Conservation (phyloP, 2,113 vertebrate genomes). For the Pedionomus torquatus region DNA sequence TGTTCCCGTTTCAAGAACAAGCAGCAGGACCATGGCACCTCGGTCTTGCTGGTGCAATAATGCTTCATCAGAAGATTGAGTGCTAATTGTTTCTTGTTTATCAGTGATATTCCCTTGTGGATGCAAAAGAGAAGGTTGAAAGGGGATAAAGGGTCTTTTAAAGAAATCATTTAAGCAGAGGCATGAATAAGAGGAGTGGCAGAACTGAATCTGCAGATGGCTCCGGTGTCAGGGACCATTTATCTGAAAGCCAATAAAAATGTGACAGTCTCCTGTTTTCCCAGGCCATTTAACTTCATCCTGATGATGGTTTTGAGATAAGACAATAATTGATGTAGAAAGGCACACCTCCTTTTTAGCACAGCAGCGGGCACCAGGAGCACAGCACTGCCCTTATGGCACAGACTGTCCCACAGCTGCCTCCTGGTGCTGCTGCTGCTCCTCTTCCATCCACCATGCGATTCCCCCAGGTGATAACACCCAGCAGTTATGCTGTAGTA, state of each 20-base stretch:
- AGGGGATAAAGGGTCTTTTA: neutral
- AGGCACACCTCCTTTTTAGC: neutral
- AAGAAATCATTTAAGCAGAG: neutral
- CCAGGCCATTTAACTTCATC: neutral
- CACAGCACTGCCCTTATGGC: accelerated
- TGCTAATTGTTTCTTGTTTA: neutral
- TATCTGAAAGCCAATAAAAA: slow-evolving; percentile 15
- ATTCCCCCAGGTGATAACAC: neutral
- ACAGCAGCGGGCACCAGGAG: neutral
- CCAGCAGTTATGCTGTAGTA: accelerated
- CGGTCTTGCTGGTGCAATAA: neutral
- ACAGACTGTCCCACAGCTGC: accelerated
- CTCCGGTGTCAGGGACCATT: neutral
- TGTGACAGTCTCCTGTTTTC: slow-evolving; percentile 17
- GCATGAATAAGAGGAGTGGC: neutral
- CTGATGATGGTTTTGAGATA: slow-evolving; percentile 1
- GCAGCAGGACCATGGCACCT: neutral
- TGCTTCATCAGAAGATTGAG: neutral
- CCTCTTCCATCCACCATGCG: accelerated
- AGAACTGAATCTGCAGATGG: neutral
- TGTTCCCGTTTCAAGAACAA: neutral
- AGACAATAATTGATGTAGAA: neutral
- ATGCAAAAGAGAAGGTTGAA: neutral
- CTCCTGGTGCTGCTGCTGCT: neutral
- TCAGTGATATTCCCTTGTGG: neutral